phyloP scores from a whole-genome alignment of 1,140 invertebrate species.

The Pseudachorutes palmiensis region DNA sequence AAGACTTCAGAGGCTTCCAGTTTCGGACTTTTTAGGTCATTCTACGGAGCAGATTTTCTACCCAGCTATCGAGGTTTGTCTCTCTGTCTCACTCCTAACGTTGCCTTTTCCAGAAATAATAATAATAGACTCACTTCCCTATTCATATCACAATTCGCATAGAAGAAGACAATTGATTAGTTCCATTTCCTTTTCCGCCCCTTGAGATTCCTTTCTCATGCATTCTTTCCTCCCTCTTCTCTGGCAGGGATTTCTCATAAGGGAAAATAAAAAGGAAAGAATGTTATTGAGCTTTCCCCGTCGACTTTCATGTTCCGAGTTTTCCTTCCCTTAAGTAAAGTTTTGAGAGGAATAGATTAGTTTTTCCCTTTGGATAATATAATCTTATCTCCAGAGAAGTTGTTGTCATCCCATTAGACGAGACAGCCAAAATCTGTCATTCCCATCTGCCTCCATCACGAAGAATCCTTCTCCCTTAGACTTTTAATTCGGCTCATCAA shows the following conservation, averaged over 20 bases:
- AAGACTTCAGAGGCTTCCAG: slow-evolving; percentile 42
- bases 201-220: slow-evolving; percentile 5
- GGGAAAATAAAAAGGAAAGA: background rate
- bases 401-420: slow-evolving; percentile 15
- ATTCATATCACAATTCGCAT: background rate
- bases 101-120: slow-evolving; percentile 13
- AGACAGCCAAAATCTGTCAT: slow-evolving; percentile 16
- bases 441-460: slow-evolving; percentile 11
- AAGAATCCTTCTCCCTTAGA: slow-evolving; percentile 5
- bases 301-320: background rate
- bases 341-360: slow-evolving; percentile 14
- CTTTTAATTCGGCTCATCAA: background rate
- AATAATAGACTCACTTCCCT: background rate
- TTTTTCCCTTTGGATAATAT: slow-evolving; percentile 17
- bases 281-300: slow-evolving; percentile 9
- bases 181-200: background rate
- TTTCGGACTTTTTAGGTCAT: slow-evolving; percentile 44
- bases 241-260: too few species aligned
- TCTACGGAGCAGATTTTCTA: slow-evolving; percentile 22
- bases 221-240: slow-evolving; percentile 9
- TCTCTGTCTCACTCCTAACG: slow-evolving; percentile 10
- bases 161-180: slow-evolving; percentile 18
- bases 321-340: background rate
- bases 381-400: slow-evolving; percentile 11
- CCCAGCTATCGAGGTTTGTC: slow-evolving; percentile 26